Percentiles rank a stretch among this genome's conserved stretches.
Evolutionary conservation across 1,140 invertebrate species (phyloP).

Genomic region (Drosophila repletoides): DNA sequence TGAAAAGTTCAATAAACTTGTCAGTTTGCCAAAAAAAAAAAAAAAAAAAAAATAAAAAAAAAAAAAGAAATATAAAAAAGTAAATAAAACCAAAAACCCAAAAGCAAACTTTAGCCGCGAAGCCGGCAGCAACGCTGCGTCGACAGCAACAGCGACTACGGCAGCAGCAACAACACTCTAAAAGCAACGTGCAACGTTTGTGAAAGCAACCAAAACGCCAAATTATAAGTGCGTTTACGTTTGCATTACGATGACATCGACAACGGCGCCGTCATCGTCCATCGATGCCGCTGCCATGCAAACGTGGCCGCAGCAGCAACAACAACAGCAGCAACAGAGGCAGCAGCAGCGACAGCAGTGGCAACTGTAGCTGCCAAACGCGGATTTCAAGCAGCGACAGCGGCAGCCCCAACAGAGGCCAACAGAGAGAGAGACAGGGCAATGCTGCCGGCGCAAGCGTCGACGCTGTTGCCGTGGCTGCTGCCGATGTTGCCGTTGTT

Average conservation of each 20-base stretch:
- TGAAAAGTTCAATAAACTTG: constrained; percentile 50
- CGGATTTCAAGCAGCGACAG: constrained; percentile 17
- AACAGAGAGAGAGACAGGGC: constrained; percentile 25
- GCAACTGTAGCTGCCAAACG: constrained; percentile 22
- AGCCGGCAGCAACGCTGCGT: constrained; percentile 28
- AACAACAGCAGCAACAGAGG: constrained; percentile 1
- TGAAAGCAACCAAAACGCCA: constrained; percentile 48
- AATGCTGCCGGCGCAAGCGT: constrained; percentile 22
- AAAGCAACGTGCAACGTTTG: constrained; percentile 40
- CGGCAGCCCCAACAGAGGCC: constrained; percentile 19
- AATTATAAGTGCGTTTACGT: constrained; percentile 45
- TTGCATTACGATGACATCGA: constrained; percentile 47
- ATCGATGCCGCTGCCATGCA: constrained; percentile 10
- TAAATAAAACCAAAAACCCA: constrained; percentile 42
- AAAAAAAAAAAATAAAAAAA: constrained; percentile 15
- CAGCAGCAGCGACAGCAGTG: constrained; percentile 6
- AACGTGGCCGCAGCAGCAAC: constrained; percentile 9
- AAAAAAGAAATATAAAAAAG: no score
- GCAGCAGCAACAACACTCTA: neutral
- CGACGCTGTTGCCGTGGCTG: constrained; percentile 2
- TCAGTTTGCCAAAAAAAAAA: constrained; percentile 46
- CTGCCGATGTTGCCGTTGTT: constrained; percentile 2
- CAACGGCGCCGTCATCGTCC: constrained; percentile 20
- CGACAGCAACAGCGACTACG: constrained; percentile 11
- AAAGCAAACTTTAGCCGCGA: constrained; percentile 47